Evolutionary conservation across 2,113 vertebrate genomes (phyloP), one percentile per base, ranked within the genome.

Genomic region (Tetraodon nigroviridis): DNA sequence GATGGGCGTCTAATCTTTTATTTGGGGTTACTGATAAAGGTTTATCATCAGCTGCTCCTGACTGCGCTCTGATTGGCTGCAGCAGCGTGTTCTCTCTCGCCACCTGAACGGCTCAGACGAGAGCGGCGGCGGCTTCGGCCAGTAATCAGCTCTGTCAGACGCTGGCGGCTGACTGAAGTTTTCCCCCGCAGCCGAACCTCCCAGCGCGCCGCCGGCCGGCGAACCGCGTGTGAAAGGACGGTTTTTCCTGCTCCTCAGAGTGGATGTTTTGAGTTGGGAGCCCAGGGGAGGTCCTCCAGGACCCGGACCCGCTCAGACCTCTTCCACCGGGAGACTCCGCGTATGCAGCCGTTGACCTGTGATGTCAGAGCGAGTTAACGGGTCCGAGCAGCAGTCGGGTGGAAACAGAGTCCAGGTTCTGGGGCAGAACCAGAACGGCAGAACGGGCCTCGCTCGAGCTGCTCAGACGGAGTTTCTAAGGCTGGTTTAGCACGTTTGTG

Each of bases 131-230:
- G 66, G 69, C 71, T 51, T 52, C 73, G 22, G 22, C 22, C 70
- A 67, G 71, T 80, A 86, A 84, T 76, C 62, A 71, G 67, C 63
- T 76, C 20, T 82, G 81, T 83, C 82, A 83, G 84, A 82, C 61
- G 29, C 69, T 75, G 73, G 73, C 66, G 52, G 62, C 58, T 61
- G 73, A 76, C 62, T 65, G 81, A 73, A 70, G 62, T 76, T 78
- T 75, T 83, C 79, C 80, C 80, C 76, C 50, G 16, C 75, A 80
- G 75, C 70, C 51, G 17, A 80, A 74, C 76, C 64, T 83, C 74
- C 69, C 78, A 44, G 58, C 57, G 68, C 45, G 65, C 61, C 50
- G 52, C 76, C 16, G 20, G 69, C 64, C 73, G 72, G 76, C 11
- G 72, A 70, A 61, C 59, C 64, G 77, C 66, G 46, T 22, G 7